Base-by-base conservation (phyloP, 1,140 invertebrate genomes). In the Oryctes rhinoceros region DNA sequence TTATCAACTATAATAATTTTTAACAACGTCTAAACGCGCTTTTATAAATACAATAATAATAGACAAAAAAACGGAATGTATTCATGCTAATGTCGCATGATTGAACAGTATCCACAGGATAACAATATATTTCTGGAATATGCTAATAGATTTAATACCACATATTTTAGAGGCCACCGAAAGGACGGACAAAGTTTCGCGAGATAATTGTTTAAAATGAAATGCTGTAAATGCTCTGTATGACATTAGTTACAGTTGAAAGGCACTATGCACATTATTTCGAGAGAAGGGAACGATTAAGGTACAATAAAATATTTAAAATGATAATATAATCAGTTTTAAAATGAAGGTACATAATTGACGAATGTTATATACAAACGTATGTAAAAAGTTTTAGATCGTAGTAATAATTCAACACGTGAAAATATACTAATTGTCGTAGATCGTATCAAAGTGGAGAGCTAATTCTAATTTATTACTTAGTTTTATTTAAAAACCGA, bases 141-240 rank as follows among this genome's bases (percentile, higher is more conserved):
- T 15, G 65, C 37, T 71, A 71, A 71, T 35, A 71, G 24, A 18
- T 71, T 24, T 37, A 59, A 59, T 71, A 71, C 65, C 65, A 71
- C 65, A 71, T 71, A 71, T 20, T 71, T 71, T 30, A 48, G 67
- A 79, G 79, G 79, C 79, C 79, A 79, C 47, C 18, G 37, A 79
- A 74, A 53, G 79, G 79, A 79, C 79, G 79, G 79, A 79, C 71
- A 79, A 79, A 18, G 65, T 71, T 71, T 71, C 65, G 20, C 35
- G 65, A 71, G 20, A 71, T 71, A 30, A 71, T 35, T 24, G 6
- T 71, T 10, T 71, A 71, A 71, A 71, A 44, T 7, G 53, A 62
- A 62, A 71, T 71, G 65, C 9, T 37, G 37, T 10, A 30, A 71
- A 37, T 30, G 24, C 10, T 71, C 65, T 9, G 9, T 71, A 13